Base-by-base conservation (phyloP, 2,113 vertebrate species). In the mouse (Mus musculus) region DNA sequence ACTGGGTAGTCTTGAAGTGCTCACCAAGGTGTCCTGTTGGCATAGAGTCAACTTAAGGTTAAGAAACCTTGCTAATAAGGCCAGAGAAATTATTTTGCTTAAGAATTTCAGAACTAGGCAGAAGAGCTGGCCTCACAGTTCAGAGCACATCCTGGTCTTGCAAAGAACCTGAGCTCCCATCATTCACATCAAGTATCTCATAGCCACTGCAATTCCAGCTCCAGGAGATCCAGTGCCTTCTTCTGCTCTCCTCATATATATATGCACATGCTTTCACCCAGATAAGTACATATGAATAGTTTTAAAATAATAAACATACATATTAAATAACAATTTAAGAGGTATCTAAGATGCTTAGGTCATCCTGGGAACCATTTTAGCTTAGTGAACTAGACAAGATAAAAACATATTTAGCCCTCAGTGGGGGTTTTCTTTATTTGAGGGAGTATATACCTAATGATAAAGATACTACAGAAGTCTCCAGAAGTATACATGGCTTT, bases 1-100 rank as follows among this genome's bases (percentile, higher is more conserved):
- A 91, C 4, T 49, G 10, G 1, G 16, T 52, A 33, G 22, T 20
- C 39, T 89, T 84, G n/a, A 91, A 65, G 76, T 89, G 85, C 76
- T n/a, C 20, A 33, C 12, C 0, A 13, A 71, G 11, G 81, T n/a
- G 16, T 88, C 54, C 59, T 0, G 1, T 61, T 75, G 90, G 46
- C 69, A 7, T 85, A 14, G 28, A 85, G 19, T 71, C 11, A 86
- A 52, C 14, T 69, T 0, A 2, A 36, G 1, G 22, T 72, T 72
- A 89, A 88, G 90, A 76, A 94, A 39, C 19, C 42, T 93, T 89
- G 26, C 28, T 14, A 7, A 72, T 26, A 93, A 90, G 42, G 85
- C 3, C 6, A 72, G 36, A 69, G 46, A 82, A 22, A 71, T 36
- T 81, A 42, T 89, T 94, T 84, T 72, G 42, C 65, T 86, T 65